These are phyloP conservation scores for Natrix natrix DNA, from an alignment of 2,797 vertebrate species.

Conservation along the genomic window DNA sequence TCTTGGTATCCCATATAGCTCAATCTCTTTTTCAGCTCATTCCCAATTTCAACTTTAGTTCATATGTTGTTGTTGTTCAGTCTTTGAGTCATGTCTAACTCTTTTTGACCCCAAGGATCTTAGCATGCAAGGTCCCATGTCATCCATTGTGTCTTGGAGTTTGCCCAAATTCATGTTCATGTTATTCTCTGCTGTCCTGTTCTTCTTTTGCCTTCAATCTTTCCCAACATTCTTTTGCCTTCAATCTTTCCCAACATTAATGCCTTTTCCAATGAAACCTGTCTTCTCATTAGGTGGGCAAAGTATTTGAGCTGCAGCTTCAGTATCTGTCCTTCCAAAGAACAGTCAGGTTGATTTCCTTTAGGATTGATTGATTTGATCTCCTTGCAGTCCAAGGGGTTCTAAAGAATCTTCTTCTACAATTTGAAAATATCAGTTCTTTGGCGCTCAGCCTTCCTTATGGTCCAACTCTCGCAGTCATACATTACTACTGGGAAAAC, in stretches of 20 bases:
- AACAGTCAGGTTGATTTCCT: background rate
- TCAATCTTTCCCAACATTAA: background rate
- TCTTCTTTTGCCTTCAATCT: no score
- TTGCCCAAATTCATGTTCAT: background rate
- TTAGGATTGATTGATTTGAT: background rate
- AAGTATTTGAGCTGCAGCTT: background rate
- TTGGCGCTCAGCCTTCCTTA: no score
- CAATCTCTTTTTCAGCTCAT: background rate
- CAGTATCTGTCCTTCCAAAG: background rate
- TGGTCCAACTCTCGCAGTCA: no score
- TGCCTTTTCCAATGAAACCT: background rate
- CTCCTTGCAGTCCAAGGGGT: background rate
- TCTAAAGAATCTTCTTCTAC: background rate
- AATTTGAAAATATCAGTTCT: background rate
- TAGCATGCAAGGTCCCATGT: background rate
- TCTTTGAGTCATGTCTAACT: background rate
- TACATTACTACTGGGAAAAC: no score
- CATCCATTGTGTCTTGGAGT: background rate
- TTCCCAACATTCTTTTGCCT: background rate
- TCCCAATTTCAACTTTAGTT: background rate
- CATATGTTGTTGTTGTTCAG: background rate
- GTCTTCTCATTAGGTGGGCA: background rate
- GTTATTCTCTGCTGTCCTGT: background rate
- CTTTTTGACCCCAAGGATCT: background rate
- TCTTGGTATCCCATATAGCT: background rate